Evolutionary conservation across 2,113 vertebrate genomes (phyloP).

Genomic region (Charina bottae): DNA sequence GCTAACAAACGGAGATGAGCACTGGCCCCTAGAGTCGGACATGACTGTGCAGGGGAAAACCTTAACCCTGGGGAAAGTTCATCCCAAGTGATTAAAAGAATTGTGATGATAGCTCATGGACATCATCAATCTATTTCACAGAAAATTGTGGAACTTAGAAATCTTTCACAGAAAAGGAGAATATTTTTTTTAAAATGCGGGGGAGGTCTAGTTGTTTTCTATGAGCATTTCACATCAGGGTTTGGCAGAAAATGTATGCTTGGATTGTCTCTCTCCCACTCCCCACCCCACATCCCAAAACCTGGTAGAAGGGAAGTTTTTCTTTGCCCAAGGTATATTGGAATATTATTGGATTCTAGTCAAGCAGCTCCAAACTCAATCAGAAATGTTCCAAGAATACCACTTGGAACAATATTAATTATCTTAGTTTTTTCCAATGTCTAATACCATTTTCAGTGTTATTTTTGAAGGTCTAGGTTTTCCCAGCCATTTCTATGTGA

Average conservation of each 20-base stretch:
- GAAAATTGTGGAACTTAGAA: not conserved
- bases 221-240: not conserved
- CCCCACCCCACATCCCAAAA: too few relatives aligned
- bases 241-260: too few relatives aligned
- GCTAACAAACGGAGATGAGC: too few relatives aligned
- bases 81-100: too few relatives aligned
- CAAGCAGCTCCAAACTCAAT: not conserved
- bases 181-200: too few relatives aligned
- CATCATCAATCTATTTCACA: not conserved
- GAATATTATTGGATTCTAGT: not conserved
- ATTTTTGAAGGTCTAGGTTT: too few relatives aligned
- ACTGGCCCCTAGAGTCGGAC: too few relatives aligned
- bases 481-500: too few relatives aligned
- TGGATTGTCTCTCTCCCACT: too few relatives aligned
- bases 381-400: not conserved
- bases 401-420: not conserved
- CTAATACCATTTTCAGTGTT: too few relatives aligned
- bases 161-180: not conserved
- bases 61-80: too few relatives aligned
- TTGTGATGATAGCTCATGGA: not conserved
- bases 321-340: not conserved
- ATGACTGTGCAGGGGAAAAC: too few relatives aligned
- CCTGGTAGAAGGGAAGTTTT: not conserved
- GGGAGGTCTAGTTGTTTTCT: not conserved
- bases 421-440: not conserved